Evolutionary conservation across 2,888 invertebrate species (phyloP), one percentile per base, ranked within the genome.

Genomic region (Amphipyra tragopoginis): DNA sequence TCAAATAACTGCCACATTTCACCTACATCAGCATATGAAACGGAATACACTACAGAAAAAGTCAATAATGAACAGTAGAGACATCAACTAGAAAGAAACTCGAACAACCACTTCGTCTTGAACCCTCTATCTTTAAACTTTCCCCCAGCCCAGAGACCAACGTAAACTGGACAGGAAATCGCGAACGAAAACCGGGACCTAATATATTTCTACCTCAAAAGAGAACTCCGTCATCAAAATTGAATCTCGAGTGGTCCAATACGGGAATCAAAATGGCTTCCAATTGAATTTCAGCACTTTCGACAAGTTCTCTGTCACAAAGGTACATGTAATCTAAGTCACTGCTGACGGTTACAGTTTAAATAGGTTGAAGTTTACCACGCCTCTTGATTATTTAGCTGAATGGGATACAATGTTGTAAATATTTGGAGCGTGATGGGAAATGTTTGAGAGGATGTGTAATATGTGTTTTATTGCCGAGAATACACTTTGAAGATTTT

Each of bases 241-340:
- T 75, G 78, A 78, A 79, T 81, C 68, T 67, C 64, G 72, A 50
- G 49, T 68, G 73, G 69, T 76, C 75, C 75, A 80, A 78, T 78
- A 69, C 74, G 77, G 65, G 76, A 82, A 80, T 85, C 81, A 79
- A 85, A 84, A 84, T 79, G 79, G 72, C 77, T 73, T 53, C 72
- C 77, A 79, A 84, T 83, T 77, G 80, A 81, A 84, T 85, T 83
- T 75, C 73, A 65, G 73, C 84, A 81, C 80, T 84, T 82, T 80
- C 72, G 50, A 54, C 67, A 72, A 75, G 29, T 70, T 72, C 44
- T 29, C 0, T 42, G 53, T 64, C 72, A 81, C 83, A 81, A 78
- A 80, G 75, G 67, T 63, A 65, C 66, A 67, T 80, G 67, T 73
- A 70, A 70, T 78, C 49, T 57, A 52, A 70, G 56, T 62, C 45